Evolutionary conservation across 2,113 vertebrate species (phyloP), one percentile per base, ranked within the genome.

Genomic region (Oxyruncus cristatus): DNA sequence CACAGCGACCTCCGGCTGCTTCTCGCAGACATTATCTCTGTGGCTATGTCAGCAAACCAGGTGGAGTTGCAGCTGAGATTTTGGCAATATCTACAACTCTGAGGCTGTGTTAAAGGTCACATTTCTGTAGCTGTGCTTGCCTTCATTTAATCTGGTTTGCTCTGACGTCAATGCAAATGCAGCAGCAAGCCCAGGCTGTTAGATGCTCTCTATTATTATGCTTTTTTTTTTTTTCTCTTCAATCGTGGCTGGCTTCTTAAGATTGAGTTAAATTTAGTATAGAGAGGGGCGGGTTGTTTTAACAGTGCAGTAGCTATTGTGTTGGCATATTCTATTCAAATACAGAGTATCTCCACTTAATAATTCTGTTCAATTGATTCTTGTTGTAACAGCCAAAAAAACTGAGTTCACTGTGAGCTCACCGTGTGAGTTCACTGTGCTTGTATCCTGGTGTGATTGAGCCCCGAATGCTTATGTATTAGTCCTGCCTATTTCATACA

Each of bases 121-220:
- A 91, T 96, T 96, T 96, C 91, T 92, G 92, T 91, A 91, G 91
- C 96, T 94, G 91, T 65, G 86, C 96, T 89, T 89, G 82, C 86
- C 80, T 95, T 92, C 94, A 92, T 92, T 96, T 96, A 97, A 96
- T 96, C 95, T 94, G 92, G 93, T 97, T 97, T 97, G 96, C 87
- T 96, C 92, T 97, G 96, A 97, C 96, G 91, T 97, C 96, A 96
- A 95, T 96, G 96, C 92, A 94, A 97, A 96, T 94, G 83, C 39
- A 92, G 96, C 77, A 96, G 91, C 83, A 81, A 96, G 88, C 91
- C 49, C 88, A 92, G 93, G 95, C 96, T 97, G 83, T 46, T 96
- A 91, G 80, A 96, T 30, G 49, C 76, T 91, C 10, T 78, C 52
- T 92, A 30, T 86, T 88, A 96, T 85, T 89, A 39, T 33, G 59